Evolutionary conservation across 2,113 vertebrate genomes (phyloP).

Genomic region (Motacilla tschutschensis): DNA sequence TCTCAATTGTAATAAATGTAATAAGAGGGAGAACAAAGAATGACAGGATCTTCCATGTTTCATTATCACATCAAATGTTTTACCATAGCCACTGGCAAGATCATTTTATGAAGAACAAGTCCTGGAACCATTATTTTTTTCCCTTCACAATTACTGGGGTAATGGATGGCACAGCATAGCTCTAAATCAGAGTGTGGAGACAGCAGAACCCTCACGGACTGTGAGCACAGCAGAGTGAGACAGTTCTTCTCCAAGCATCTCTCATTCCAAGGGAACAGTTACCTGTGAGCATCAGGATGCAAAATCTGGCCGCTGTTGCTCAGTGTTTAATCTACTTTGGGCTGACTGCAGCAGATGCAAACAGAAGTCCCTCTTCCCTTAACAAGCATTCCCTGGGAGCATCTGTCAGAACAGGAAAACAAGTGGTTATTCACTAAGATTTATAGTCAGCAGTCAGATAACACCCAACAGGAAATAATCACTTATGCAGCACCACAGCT

Average conservation of each 20-base stretch:
- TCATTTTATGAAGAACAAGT: neutral
- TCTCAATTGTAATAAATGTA: neutral
- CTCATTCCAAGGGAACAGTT: neutral
- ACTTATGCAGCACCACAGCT: neutral
- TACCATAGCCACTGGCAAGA: neutral
- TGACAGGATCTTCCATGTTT: neutral
- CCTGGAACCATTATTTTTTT: neutral
- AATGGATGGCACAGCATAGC: neutral
- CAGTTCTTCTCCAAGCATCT: neutral
- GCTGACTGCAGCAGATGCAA: neutral
- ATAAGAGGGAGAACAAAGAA: neutral
- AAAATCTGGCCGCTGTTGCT: neutral
- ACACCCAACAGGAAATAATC: constrained; percentile 31
- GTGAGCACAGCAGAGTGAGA: neutral
- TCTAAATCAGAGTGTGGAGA: neutral
- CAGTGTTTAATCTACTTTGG: neutral
- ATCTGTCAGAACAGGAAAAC: constrained; percentile 15
- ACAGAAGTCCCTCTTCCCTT: neutral
- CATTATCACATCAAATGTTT: neutral
- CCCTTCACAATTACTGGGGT: neutral
- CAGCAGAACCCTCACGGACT: neutral
- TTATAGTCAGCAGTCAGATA: neutral
- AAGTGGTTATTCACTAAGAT: neutral
- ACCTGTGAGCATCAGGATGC: neutral
- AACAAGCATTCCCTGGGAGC: constrained; percentile 6